Conservation (phyloP, 2,888 invertebrate genomes). For the Acanthopleura granulata region DNA sequence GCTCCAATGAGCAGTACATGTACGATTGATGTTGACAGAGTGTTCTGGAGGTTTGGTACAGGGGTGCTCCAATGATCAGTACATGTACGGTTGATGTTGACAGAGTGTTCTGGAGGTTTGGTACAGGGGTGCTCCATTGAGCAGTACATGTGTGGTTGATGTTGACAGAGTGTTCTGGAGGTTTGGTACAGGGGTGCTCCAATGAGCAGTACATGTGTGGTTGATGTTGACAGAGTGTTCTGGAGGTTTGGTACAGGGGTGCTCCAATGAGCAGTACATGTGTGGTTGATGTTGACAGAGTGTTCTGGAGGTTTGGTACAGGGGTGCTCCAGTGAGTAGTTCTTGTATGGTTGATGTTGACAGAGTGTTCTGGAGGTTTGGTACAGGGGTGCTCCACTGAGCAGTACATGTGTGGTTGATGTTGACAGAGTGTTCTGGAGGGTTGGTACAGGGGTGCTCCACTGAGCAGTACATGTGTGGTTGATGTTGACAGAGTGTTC, state of each 20-base stretch:
- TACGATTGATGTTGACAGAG: slow-evolving; percentile 40
- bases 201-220: slow-evolving; percentile 45
- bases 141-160: slow-evolving; percentile 30
- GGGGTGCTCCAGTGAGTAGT: slow-evolving; percentile 54
- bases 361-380: slow-evolving; percentile 58
- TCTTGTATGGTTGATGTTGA: slow-evolving; percentile 18
- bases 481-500: slow-evolving; percentile 42
- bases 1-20: slow-evolving; percentile 56
- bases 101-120: slow-evolving; percentile 58
- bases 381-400: slow-evolving; percentile 53
- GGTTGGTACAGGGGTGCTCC: slow-evolving; percentile 52
- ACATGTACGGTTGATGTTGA: slow-evolving; percentile 17
- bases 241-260: slow-evolving; percentile 53
- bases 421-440: slow-evolving; percentile 53
- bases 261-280: slow-evolving; percentile 56
- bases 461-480: slow-evolving; percentile 45
- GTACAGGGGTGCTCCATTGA: slow-evolving; percentile 53
- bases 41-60: slow-evolving; percentile 51
- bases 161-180: slow-evolving; percentile 53
- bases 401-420: slow-evolving; percentile 30
- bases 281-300: slow-evolving; percentile 40
- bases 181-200: slow-evolving; percentile 52
- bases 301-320: slow-evolving; percentile 51
- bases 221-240: slow-evolving; percentile 42
- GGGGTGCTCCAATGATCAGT: slow-evolving; percentile 54